phyloP scores from a whole-genome alignment of 2,888 invertebrate genomes.

The Nasonovia ribisnigri region DNA sequence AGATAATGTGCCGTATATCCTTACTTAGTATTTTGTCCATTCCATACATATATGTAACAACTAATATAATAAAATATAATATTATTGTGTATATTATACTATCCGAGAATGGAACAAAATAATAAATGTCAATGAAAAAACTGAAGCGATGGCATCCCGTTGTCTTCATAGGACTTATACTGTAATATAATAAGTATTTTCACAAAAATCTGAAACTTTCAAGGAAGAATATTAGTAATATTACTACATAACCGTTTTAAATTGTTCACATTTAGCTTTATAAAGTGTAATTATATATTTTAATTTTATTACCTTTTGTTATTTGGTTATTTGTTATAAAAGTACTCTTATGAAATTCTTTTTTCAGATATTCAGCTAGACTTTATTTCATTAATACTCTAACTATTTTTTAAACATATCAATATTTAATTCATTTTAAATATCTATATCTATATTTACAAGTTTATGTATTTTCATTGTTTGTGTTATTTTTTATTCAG shows the following conservation, averaged over 20 bases:
- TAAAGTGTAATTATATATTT: not conserved
- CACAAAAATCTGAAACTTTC: not conserved
- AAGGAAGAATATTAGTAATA: not conserved
- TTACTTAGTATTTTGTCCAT: too few relatives aligned
- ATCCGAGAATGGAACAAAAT: not conserved
- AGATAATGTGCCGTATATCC: too few relatives aligned
- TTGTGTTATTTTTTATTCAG: not conserved
- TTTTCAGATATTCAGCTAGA: not conserved
- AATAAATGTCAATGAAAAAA: not conserved
- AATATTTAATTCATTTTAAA: conserved; percentile 1
- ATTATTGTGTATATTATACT: not conserved
- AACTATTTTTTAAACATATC: not conserved
- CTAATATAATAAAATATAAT: too few relatives aligned
- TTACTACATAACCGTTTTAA: not conserved
- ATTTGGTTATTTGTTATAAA: not conserved
- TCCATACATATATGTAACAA: too few relatives aligned
- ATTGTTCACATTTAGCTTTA: not conserved
- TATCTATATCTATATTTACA: not conserved
- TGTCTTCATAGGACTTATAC: too few relatives aligned
- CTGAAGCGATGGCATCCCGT: not conserved
- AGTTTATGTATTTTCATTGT: not conserved
- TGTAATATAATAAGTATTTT: not conserved
- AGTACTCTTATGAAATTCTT: not conserved
- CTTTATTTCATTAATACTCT: not conserved
- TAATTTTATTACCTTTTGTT: not conserved